These are phyloP conservation scores for Okamejei kenojei DNA, from an alignment of 2,797 vertebrate species.

Conservation along the genomic window DNA sequence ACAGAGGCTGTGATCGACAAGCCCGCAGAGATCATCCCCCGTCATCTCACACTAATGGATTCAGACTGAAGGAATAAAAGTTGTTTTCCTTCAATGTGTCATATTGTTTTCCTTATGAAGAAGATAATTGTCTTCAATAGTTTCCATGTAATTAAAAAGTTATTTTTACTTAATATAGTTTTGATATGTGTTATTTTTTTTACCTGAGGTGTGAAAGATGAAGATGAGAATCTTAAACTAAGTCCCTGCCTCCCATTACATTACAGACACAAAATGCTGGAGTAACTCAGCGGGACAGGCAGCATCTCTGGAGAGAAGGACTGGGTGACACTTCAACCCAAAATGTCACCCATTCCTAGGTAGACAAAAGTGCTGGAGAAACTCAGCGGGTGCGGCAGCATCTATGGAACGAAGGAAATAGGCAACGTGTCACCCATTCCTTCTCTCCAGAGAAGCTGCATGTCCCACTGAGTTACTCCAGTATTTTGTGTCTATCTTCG, in stretches of 20 bases:
- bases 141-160: slow-evolving; percentile 21
- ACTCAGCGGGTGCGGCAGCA: too few relatives aligned
- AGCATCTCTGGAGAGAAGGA: too few relatives aligned
- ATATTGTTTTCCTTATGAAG: not conserved
- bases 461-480: too few relatives aligned
- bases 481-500: too few relatives aligned
- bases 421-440: too few relatives aligned
- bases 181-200: not conserved
- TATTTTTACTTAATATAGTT: slow-evolving; percentile 16
- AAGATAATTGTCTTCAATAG: not conserved
- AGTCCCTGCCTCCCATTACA: not conserved
- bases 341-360: too few relatives aligned
- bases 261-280: too few relatives aligned
- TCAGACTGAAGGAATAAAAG: not conserved
- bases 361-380: too few relatives aligned
- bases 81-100: not conserved
- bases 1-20: not conserved
- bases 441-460: too few relatives aligned
- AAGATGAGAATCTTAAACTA: not conserved
- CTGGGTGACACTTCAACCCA: too few relatives aligned
- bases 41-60: not conserved
- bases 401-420: too few relatives aligned
- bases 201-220: not conserved
- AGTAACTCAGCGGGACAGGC: too few relatives aligned
- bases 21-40: not conserved